Percentiles rank a stretch among this genome's conserved stretches.
These are phyloP conservation scores for Aleadryas rufinucha DNA, from an alignment of 2,113 vertebrate genomes.

Conservation along the genomic window DNA sequence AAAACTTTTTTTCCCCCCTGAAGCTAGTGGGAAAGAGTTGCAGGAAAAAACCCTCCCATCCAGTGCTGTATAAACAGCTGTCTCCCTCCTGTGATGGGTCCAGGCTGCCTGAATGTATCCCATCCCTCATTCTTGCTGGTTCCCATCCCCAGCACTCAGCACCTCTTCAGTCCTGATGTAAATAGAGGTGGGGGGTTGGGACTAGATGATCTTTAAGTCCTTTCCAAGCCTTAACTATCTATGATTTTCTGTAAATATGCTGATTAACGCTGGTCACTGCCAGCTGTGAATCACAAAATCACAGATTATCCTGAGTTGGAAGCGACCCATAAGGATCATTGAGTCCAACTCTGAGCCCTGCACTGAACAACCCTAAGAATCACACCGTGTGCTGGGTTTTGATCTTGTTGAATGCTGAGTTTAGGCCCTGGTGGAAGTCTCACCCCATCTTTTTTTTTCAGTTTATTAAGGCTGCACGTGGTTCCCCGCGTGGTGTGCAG, in stretches of 20 bases:
- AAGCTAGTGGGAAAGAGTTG: background rate
- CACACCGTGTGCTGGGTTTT: background rate
- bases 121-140: background rate
- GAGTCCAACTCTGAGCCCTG: rapidly evolving
- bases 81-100: background rate
- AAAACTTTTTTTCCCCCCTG: background rate
- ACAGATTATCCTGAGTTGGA: background rate
- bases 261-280: background rate
- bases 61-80: background rate
- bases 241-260: background rate
- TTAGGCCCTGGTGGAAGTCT: background rate
- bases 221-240: background rate
- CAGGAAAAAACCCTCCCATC: background rate
- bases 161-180: background rate
- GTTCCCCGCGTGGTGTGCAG: rapidly evolving
- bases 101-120: background rate
- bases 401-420: background rate
- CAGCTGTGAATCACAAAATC: background rate
- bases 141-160: background rate
- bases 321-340: background rate
- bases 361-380: background rate
- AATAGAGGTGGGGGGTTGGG: background rate
- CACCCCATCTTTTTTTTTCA: rapidly evolving
- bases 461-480: rapidly evolving
- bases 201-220: background rate